Base-by-base conservation (phyloP, 2,888 invertebrate species). In the Plemyria rubiginata region DNA sequence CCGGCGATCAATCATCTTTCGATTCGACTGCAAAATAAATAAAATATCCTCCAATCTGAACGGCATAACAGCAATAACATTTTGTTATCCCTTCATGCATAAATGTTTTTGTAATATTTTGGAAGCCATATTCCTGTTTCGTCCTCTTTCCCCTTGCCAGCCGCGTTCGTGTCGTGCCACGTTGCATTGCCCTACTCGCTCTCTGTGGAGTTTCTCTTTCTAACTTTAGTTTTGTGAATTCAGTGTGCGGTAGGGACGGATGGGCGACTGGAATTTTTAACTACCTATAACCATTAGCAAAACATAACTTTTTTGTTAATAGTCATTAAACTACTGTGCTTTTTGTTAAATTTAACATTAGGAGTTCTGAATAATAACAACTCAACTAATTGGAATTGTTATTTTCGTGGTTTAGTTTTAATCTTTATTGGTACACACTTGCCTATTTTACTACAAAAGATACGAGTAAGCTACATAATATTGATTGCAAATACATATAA, bases 81-180 rank as follows among this genome's bases (percentile, higher is more conserved):
- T 88, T 82, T 87, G 88, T 88, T 85, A 89, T 89, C 86, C 88
- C 84, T 85, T 86, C 86, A 90, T 88, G 89, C 87, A 88, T 90
- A 89, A 89, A 89, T 89, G 88, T 89, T 88, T 89, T 84, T 85
- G 82, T 88, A 88, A 88, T 89, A 77, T 88, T 88, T 89, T 81
- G 84, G 85, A 80, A 84, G 84, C 84, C 77, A 79, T 85, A 82
- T 82, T 86, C 80, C 78, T 77, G 77, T 74, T 66, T 72, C 64
- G 70, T 71, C 79, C 74, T 76, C 77, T 72, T 73, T 73, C 77
- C 79, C 78, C 74, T 72, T 70, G 56, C 62, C 66, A 60, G 54
- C 43, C 59, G 48, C 52, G 16, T 58, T 57, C 74, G 64, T 74
- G 78, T 57, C 74, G 64, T 74, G 78, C 78, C 78, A 79, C 81